Base-by-base conservation (phyloP, 1,140 invertebrate species). In the Bathynomus jamesi region DNA sequence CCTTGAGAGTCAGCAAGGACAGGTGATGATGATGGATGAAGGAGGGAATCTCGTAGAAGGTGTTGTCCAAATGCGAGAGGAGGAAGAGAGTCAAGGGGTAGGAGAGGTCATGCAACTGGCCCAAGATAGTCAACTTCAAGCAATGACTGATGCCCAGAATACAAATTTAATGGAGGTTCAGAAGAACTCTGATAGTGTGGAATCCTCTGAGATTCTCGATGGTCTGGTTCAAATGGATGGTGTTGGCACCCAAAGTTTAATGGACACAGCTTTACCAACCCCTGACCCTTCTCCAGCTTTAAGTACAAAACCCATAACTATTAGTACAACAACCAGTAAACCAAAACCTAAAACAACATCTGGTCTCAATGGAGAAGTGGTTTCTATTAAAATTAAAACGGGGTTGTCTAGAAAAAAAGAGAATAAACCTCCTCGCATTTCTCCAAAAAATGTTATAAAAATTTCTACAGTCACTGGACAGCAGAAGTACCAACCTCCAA, bases 361-460 rank as follows among this genome's bases (percentile, higher is more conserved):
- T 53, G 40, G 40, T 17, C 21, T 53, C 13, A 53, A 53, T 53
- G 40, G 40, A 21, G 40, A 53, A 53, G 21, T 53, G 2, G 40
- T 53, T 53, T 53, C 40, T 3, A 53, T 53, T 53, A 53, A 53
- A 53, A 21, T 53, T 53, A 53, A 21, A 17, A 53, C 40, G 13
- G 40, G 40, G 13, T 53, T 53, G 21, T 53, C 40, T 53, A 53
- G 40, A 53, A 53, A 53, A 53, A 53, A 1, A 53, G 40, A 53
- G 21, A 5, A 53, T 53, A 68, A 68, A 68, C 32, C 66, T 25
- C 24, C 30, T 32, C 31, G 29, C 40, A 68, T 10, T 17, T 21
- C 29, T 4, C 24, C 40, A 68, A 60, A 67, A 67, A 67, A 68
- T 68, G 28, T 68, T 17, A 68, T 68, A 13, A 68, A 53, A 61